Evolutionary conservation across 2,797 vertebrate species (phyloP).

Genomic region (Macrochelys suwanniensis): DNA sequence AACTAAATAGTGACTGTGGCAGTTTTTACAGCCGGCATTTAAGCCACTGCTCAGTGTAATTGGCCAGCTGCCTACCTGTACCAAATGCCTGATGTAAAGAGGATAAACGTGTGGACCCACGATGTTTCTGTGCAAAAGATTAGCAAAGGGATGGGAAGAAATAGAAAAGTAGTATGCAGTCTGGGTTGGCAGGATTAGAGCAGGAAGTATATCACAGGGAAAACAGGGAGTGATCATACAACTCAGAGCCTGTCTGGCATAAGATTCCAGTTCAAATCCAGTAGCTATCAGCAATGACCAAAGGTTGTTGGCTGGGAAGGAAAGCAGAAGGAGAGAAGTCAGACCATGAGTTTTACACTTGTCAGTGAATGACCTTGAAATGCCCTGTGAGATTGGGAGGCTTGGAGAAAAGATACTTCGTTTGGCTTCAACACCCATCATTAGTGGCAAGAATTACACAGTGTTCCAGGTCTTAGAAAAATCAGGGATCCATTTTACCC

Average conservation of each 20-base stretch:
- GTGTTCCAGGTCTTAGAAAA: background rate
- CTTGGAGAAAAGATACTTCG: background rate
- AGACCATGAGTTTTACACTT: background rate
- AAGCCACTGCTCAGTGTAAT: slow-evolving; percentile 11
- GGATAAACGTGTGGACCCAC: background rate
- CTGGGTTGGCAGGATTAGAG: background rate
- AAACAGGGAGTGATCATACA: background rate
- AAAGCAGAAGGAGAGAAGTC: background rate
- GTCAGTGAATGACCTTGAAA: background rate
- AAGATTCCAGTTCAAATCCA: background rate
- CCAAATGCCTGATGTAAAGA: background rate
- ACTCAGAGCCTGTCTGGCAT: background rate
- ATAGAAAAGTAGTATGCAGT: background rate
- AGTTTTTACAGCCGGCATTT: slow-evolving; percentile 19
- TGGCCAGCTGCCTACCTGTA: background rate
- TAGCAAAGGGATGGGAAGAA: background rate
- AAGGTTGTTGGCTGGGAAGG: background rate
- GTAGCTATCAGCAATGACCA: background rate
- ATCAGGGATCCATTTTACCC: background rate
- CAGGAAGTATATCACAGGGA: background rate
- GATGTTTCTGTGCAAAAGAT: background rate
- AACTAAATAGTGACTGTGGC: background rate
- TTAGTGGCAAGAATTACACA: background rate
- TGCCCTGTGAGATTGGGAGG: background rate
- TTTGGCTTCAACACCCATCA: background rate